phyloP scores from a whole-genome alignment of 2,888 invertebrate species.

The Caenorhabditis sinica region DNA sequence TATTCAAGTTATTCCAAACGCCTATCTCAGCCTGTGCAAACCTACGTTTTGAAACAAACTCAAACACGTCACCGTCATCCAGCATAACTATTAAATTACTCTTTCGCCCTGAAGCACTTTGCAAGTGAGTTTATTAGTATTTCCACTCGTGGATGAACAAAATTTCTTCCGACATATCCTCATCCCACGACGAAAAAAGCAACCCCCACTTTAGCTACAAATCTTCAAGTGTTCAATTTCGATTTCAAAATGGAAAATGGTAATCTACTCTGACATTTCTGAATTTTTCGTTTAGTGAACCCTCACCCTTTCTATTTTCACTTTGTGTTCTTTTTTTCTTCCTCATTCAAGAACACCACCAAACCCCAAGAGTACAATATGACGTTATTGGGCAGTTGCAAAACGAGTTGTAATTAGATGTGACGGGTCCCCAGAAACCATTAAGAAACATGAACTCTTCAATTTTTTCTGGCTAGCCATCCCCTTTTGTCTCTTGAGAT shows the following conservation, averaged over 20 bases:
- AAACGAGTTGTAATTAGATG: conserved; percentile 64
- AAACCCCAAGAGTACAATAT: conserved; percentile 58
- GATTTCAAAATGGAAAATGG: conserved; percentile 22
- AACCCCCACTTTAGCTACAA: conserved; percentile 14
- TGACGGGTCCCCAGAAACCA: conserved; percentile 49
- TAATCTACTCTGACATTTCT: conserved; percentile 32
- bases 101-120: conserved; percentile 66
- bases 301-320: not conserved
- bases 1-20: not conserved
- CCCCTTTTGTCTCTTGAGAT: not conserved
- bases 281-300: conserved; percentile 13
- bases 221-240: conserved; percentile 17
- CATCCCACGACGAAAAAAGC: not conserved
- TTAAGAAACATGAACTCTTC: conserved; percentile 26
- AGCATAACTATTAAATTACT: conserved; percentile 64
- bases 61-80: conserved; percentile 62
- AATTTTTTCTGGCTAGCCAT: not conserved
- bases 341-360: not conserved
- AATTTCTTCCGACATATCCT: conserved; percentile 44
- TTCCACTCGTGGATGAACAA: conserved; percentile 58
- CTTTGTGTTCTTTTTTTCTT: not conserved
- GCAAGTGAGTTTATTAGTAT: conserved; percentile 67
- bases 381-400: conserved; percentile 57
- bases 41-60: conserved; percentile 48
- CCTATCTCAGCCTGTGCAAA: conserved; percentile 8